Conservation (phyloP, 2,113 vertebrate genomes). For the Lophius piscatorius region DNA sequence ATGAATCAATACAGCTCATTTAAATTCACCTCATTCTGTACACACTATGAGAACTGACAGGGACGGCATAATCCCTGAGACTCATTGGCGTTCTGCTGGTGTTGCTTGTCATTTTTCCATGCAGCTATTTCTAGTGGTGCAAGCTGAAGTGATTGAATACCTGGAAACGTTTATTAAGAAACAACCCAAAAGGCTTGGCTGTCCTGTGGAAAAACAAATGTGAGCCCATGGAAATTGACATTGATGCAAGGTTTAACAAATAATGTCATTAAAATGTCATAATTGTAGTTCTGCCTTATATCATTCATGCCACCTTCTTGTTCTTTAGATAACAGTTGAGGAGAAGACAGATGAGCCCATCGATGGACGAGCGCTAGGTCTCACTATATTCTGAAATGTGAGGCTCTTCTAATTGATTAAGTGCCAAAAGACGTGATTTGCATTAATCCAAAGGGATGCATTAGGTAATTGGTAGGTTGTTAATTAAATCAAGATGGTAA, state of each 20-base stretch:
- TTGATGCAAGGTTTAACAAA: constrained; percentile 88
- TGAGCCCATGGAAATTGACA: constrained; percentile 88
- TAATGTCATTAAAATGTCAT: constrained; percentile 76
- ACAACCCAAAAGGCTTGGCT: constrained; percentile 63
- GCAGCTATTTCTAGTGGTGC: constrained; percentile 83
- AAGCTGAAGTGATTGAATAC: constrained; percentile 80
- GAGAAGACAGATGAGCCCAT: constrained; percentile 11
- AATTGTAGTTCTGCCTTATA: constrained; percentile 52
- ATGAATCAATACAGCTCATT: constrained; percentile 17
- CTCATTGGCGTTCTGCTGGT: constrained; percentile 81
- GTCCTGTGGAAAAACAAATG: constrained; percentile 84
- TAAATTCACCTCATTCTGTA: not conserved
- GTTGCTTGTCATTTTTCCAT: constrained; percentile 87
- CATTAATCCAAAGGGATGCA: constrained; percentile 34
- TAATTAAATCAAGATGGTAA: constrained; percentile 45
- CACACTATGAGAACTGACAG: constrained; percentile 36
- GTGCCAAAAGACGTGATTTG: constrained; percentile 30
- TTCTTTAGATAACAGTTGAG: not conserved
- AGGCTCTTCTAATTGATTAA: constrained; percentile 44
- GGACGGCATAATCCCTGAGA: constrained; percentile 65
- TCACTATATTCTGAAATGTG: constrained; percentile 32
- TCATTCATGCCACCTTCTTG: constrained; percentile 11
- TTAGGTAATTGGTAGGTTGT: constrained; percentile 51
- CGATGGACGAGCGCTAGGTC: constrained; percentile 15
- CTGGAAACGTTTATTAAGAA: constrained; percentile 61